These are phyloP conservation scores for Cheiracanthium punctorium DNA, from an alignment of 2,888 invertebrate genomes.

Conservation along the genomic window DNA sequence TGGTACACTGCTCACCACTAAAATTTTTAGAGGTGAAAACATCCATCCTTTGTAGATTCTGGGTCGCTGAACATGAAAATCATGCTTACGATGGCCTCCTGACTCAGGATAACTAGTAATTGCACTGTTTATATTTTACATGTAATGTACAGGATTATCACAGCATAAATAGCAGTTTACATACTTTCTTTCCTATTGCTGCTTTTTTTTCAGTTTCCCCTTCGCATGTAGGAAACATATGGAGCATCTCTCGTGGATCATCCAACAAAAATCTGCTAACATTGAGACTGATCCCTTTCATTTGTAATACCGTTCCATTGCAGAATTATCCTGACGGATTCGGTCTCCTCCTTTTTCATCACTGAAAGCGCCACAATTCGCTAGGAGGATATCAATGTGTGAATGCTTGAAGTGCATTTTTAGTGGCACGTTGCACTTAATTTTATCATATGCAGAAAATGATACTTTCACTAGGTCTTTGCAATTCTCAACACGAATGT, in stretches of 20 bases:
- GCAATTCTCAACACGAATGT: slow-evolving; percentile 18
- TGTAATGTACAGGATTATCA: neutral
- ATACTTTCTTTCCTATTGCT: neutral
- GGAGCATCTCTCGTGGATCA: neutral
- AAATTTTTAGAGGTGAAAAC: too few relatives aligned
- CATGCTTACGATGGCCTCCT: too few relatives aligned
- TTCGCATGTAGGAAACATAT: neutral
- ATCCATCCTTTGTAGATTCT: too few relatives aligned
- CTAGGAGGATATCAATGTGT: neutral
- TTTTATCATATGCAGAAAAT: slow-evolving; percentile 13
- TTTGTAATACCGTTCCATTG: neutral
- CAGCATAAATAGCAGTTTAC: neutral
- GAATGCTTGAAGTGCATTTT: slow-evolving; percentile 12
- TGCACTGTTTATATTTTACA: too few relatives aligned
- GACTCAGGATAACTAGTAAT: too few relatives aligned
- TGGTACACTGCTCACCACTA: too few relatives aligned
- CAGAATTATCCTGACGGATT: neutral
- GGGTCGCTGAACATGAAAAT: too few relatives aligned
- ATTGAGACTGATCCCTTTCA: neutral
- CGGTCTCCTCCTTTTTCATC: neutral
- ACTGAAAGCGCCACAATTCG: neutral
- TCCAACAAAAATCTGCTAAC: slow-evolving; percentile 1
- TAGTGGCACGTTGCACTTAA: too few relatives aligned
- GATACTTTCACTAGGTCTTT: slow-evolving; percentile 4
- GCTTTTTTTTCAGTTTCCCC: neutral